phyloP scores from a whole-genome alignment of 2,113 vertebrate species.

The cattle (Bos taurus) region ARS-UCD2.0 NC_037351.1:8464001-8464500 shows the following conservation, averaged over 20 bases:
- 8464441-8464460: background rate
- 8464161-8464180: background rate
- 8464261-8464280: background rate
- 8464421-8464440: background rate
- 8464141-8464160: background rate
- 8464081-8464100: background rate
- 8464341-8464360: background rate
- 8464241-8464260: background rate
- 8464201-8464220: background rate
- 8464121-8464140: background rate
- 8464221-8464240: background rate
- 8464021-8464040: background rate
- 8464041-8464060: background rate
- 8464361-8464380: background rate
- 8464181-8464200: background rate
- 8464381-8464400: background rate
- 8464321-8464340: background rate
- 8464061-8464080: background rate
- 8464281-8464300: background rate
- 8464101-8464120: background rate
- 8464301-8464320: background rate
- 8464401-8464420: background rate
- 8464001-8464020: background rate
- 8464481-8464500: background rate
- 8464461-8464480: background rate